phyloP scores from a whole-genome alignment of 2,888 invertebrate species.

The Tipula confusa region DNA sequence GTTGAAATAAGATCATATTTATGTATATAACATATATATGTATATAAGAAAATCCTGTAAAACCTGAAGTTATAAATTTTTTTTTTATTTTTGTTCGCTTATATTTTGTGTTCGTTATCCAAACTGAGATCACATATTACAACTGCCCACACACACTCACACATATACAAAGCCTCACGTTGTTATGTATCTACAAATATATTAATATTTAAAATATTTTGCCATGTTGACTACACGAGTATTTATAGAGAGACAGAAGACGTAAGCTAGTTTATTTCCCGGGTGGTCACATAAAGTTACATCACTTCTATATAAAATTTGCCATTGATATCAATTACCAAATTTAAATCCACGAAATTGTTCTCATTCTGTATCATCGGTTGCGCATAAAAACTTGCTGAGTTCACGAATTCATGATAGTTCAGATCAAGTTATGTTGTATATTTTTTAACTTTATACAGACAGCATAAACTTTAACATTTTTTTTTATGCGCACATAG shows the following conservation, averaged over 20 bases:
- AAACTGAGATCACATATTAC: not conserved
- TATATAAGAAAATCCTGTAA: slow-evolving; percentile 25
- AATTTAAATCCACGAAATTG: not conserved
- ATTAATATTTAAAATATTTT: not conserved
- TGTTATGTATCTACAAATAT: not conserved
- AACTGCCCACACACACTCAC: not conserved
- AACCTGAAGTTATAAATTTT: slow-evolving; percentile 7
- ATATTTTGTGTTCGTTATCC: not conserved
- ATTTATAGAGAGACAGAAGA: not conserved
- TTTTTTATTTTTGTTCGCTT: not conserved
- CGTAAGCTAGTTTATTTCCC: not conserved
- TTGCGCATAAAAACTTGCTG: not conserved
- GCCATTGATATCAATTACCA: slow-evolving; percentile 9
- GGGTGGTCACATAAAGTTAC: slow-evolving; percentile 7
- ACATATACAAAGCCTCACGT: not conserved
- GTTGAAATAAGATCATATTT: slow-evolving; percentile 15
- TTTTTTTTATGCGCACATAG: no score
- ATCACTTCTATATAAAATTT: not conserved
- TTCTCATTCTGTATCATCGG: not conserved
- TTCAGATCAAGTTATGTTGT: not conserved
- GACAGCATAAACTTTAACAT: not conserved
- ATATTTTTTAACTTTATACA: no score
- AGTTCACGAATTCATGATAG: not conserved
- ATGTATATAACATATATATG: not conserved
- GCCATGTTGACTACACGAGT: not conserved